Conservation (phyloP, 2,888 invertebrate genomes). For the Danaus chrysippus region DNA sequence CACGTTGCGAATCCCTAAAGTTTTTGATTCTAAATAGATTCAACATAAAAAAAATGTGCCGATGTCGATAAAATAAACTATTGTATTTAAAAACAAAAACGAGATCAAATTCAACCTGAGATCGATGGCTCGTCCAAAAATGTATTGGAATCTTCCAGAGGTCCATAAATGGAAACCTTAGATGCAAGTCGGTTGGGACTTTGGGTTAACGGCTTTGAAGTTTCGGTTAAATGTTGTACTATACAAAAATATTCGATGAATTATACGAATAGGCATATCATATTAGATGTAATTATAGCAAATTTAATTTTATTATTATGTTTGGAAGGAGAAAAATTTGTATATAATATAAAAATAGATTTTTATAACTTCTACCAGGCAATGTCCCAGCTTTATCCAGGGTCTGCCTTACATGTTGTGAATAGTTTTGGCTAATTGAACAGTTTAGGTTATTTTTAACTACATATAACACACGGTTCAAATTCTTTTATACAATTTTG, state of each 20-base stretch:
- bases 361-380: no score
- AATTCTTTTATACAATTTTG: no score
- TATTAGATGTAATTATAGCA: neutral
- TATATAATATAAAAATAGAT: no score
- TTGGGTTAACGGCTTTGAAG: constrained; percentile 41
- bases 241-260: neutral
- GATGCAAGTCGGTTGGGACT: constrained; percentile 41
- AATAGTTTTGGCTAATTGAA: no score
- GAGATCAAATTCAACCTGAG: constrained; percentile 32
- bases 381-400: no score
- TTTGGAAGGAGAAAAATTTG: no score
- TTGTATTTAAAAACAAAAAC: constrained; percentile 47
- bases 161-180: constrained; percentile 46
- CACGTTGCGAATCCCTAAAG: no score
- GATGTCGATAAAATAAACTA: constrained; percentile 38
- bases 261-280: neutral
- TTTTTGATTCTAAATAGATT: no score
- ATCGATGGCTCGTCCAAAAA: constrained; percentile 31
- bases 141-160: constrained; percentile 42
- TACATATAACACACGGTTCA: no score
- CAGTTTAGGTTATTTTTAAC: no score
- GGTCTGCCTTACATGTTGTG: no score
- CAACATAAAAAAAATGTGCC: neutral
- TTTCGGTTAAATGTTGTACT: constrained; percentile 14
- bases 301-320: no score